Conservation (phyloP, 1,140 invertebrate species). For the Gerris buenoi region DNA sequence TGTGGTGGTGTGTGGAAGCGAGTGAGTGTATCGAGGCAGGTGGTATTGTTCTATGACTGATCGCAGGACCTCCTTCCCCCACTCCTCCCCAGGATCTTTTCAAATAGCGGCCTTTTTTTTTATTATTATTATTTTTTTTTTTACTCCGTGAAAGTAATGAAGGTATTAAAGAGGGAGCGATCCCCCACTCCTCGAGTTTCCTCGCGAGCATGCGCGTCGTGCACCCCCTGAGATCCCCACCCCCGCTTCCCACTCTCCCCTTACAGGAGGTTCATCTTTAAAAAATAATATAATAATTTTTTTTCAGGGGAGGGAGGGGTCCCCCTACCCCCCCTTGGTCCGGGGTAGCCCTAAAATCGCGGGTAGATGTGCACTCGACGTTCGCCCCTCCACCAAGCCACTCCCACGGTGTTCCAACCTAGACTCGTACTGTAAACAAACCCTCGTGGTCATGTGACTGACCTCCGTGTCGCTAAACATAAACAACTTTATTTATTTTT, state of each 20-base stretch:
- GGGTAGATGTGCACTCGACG: neutral
- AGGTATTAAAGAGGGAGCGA: neutral
- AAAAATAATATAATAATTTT: neutral
- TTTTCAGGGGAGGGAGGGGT: neutral
- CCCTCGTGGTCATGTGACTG: neutral
- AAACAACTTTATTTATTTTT: no score
- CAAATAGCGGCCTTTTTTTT: neutral
- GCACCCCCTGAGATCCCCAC: neutral
- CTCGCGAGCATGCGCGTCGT: neutral
- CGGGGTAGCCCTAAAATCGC: neutral
- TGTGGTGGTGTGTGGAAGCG: neutral
- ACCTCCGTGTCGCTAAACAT: no score
- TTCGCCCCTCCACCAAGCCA: neutral
- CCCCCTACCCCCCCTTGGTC: neutral
- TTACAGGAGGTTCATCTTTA: neutral
- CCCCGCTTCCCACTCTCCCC: neutral
- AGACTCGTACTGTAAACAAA: neutral
- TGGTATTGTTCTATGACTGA: neutral
- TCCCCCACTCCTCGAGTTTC: neutral
- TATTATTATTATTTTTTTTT: neutral
- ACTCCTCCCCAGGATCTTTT: neutral
- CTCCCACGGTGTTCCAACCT: neutral
- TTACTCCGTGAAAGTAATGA: neutral
- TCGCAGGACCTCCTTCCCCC: no score
- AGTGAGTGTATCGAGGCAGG: neutral